These are phyloP conservation scores for Crocuta crocuta DNA, from an alignment of 2,113 vertebrate genomes.

Conservation along the genomic window DNA sequence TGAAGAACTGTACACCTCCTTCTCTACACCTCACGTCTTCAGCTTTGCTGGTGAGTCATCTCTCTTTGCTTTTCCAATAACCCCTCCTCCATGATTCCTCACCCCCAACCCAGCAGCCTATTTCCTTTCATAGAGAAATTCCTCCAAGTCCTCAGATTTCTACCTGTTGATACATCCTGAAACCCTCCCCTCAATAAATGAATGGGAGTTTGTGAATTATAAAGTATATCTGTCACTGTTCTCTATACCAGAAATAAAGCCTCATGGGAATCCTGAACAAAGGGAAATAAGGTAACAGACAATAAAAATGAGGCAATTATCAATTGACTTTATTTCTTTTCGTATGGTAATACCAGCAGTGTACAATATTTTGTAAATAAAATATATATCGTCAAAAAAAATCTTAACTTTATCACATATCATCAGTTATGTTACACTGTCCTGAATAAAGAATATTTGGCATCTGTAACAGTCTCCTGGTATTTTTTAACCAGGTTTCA, in stretches of 20 bases:
- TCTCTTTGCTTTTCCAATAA: neutral
- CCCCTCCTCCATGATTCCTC: neutral
- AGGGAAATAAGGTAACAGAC: constrained; percentile 25
- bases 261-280: neutral
- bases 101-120: neutral
- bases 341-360: constrained; percentile 81
- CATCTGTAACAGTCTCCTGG: constrained; percentile 63
- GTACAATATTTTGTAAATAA: constrained; percentile 71
- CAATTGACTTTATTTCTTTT: constrained; percentile 86
- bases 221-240: neutral
- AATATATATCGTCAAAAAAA: constrained; percentile 58
- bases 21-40: neutral
- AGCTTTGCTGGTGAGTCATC: neutral
- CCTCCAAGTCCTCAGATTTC: neutral
- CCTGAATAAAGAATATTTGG: constrained; percentile 72
- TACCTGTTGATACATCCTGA: neutral
- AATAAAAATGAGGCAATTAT: constrained; percentile 67
- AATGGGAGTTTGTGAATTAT: neutral
- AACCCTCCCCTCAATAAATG: neutral
- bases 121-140: neutral
- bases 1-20: neutral
- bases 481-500: constrained; percentile 53
- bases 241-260: constrained; percentile 10
- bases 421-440: constrained; percentile 43
- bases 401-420: constrained; percentile 25